Percentiles rank a stretch among this genome's conserved stretches.
Conservation (phyloP, 1,140 invertebrate species). For the Pemphigus obesinymphae region DNA sequence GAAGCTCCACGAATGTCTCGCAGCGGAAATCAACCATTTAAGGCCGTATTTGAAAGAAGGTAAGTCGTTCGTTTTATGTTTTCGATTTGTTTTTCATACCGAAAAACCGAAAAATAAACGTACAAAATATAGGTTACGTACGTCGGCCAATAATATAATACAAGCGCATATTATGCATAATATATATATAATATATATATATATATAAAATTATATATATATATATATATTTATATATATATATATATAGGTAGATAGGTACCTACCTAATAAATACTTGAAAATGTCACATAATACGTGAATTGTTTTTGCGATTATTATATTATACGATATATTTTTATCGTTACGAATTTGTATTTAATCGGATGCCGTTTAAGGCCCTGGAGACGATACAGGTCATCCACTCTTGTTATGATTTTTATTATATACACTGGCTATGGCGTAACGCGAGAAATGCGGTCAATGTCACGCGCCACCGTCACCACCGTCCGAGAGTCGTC, state of each 20-base stretch:
- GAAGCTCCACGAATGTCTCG: slow-evolving; percentile 60
- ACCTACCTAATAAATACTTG: too few relatives aligned
- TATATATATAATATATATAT: neutral
- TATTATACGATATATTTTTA: neutral
- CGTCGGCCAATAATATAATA: neutral
- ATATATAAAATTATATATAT: neutral
- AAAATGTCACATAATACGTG: too few relatives aligned
- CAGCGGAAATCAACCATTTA: slow-evolving; percentile 59
- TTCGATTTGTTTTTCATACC: too few relatives aligned
- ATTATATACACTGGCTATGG: neutral
- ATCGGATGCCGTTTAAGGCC: neutral
- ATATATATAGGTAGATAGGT: too few relatives aligned
- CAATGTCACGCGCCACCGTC: neutral
- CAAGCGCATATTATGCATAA: neutral
- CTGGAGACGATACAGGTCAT: neutral
- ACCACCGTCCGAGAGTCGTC: neutral
- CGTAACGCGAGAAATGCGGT: slow-evolving; percentile 16
- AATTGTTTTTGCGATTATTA: neutral
- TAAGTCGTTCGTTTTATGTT: slow-evolving; percentile 35
- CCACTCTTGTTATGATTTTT: neutral
- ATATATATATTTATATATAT: too few relatives aligned
- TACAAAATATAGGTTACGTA: neutral
- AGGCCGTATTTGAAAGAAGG: slow-evolving; percentile 59
- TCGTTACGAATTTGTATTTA: neutral
- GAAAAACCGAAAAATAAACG: too few relatives aligned